Percentiles rank a stretch among this genome's conserved stretches.
phyloP scores from a whole-genome alignment of 2,888 invertebrate genomes.

The Ptilodon capucinus region DNA sequence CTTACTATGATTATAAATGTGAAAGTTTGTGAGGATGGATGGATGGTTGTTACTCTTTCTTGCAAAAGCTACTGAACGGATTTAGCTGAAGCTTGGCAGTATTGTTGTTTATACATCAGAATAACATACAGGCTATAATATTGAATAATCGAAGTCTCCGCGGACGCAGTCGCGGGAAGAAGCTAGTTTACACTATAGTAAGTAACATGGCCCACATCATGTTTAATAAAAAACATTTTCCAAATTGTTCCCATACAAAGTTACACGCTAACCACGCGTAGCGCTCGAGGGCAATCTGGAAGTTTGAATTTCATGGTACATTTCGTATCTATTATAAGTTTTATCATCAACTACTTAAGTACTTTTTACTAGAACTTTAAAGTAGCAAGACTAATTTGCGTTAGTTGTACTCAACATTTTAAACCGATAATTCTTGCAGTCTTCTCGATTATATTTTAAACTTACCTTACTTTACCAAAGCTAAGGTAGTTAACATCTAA shows the following conservation, averaged over 20 bases:
- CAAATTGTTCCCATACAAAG: slow-evolving; percentile 26
- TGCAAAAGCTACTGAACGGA: too few relatives aligned
- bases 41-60: too few relatives aligned
- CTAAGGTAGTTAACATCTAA: slow-evolving; percentile 8
- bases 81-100: too few relatives aligned
- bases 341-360: not conserved
- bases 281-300: slow-evolving; percentile 18
- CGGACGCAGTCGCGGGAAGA: too few relatives aligned
- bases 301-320: not conserved
- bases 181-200: not conserved
- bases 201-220: not conserved
- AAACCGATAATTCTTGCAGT: not conserved
- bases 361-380: not conserved
- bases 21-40: too few relatives aligned
- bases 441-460: not conserved
- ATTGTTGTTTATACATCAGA: too few relatives aligned
- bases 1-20: too few relatives aligned
- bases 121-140: too few relatives aligned
- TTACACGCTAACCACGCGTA: slow-evolving; percentile 12
- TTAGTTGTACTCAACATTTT: too few relatives aligned
- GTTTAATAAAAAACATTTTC: slow-evolving; percentile 27
- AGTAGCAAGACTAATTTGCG: too few relatives aligned
- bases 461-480: slow-evolving; percentile 10
- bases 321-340: not conserved
- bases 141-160: too few relatives aligned